phyloP scores from a whole-genome alignment of 2,888 invertebrate genomes.

The Steinernema scapterisci region DNA sequence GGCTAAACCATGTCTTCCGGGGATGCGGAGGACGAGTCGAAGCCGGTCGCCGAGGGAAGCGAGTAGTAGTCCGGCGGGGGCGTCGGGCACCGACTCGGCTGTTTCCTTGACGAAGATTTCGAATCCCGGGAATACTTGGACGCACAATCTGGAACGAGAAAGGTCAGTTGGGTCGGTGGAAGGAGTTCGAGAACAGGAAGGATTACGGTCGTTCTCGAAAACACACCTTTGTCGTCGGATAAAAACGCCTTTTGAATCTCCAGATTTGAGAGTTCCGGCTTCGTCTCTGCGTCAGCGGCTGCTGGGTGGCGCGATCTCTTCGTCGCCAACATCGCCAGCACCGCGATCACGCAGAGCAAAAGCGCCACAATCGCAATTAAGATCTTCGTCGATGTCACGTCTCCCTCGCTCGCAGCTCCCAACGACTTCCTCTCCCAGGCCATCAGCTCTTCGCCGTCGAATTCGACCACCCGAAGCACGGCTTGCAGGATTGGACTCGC shows the following conservation, averaged over 20 bases:
- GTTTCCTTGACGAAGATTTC: neutral
- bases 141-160: neutral
- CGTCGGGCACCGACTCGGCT: constrained; percentile 7
- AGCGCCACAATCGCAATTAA: neutral
- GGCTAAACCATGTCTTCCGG: neutral
- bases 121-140: neutral
- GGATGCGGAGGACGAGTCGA: neutral
- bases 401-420: neutral
- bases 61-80: constrained; percentile 13
- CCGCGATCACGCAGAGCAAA: constrained; percentile 4
- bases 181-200: too few relatives aligned
- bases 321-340: neutral
- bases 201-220: neutral
- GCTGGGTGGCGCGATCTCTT: neutral
- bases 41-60: neutral
- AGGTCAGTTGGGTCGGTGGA: neutral
- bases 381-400: neutral
- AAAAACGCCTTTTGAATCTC: neutral
- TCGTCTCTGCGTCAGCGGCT: neutral
- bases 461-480: constrained; percentile 7
- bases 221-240: neutral
- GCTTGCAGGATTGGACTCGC: neutral
- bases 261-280: neutral
- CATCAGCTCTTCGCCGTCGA: constrained; percentile 9
- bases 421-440: neutral